Evolutionary conservation across 2,797 vertebrate genomes (phyloP).

Genomic region (Melanotaenia nigrans): DNA sequence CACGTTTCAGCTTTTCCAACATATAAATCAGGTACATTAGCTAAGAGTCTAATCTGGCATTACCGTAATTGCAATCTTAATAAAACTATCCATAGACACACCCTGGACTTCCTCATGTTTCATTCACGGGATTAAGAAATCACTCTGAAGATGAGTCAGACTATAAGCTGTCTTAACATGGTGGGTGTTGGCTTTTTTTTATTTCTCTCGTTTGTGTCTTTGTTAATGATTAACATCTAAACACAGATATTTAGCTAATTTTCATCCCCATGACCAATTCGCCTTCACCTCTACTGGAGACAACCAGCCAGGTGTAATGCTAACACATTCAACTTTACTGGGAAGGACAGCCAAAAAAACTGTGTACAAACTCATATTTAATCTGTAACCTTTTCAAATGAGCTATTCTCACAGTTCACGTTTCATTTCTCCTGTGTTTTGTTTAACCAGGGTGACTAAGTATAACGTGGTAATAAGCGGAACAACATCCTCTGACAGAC

Average conservation of each 20-base stretch:
- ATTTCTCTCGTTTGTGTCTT: not conserved
- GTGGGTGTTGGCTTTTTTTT: too few species aligned
- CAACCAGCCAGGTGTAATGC: not conserved
- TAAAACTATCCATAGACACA: not conserved
- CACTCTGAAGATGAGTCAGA: not conserved
- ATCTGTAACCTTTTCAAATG: not conserved
- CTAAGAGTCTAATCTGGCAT: not conserved
- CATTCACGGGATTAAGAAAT: not conserved
- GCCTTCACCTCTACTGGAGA: not conserved
- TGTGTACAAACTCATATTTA: too few species aligned
- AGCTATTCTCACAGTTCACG: not conserved
- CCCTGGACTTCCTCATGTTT: not conserved
- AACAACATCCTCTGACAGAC: not conserved
- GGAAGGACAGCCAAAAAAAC: not conserved
- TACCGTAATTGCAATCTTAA: not conserved
- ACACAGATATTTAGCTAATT: not conserved
- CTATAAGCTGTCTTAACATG: not conserved
- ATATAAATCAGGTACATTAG: not conserved
- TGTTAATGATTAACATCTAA: not conserved
- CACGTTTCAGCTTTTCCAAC: not conserved
- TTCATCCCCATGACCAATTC: not conserved
- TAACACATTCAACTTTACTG: not conserved
- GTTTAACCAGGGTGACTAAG: not conserved
- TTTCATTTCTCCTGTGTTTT: not conserved
- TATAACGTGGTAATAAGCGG: not conserved